These are phyloP conservation scores for Heteronetta atricapilla DNA, from an alignment of 2,113 vertebrate genomes.

Conservation along the genomic window DNA sequence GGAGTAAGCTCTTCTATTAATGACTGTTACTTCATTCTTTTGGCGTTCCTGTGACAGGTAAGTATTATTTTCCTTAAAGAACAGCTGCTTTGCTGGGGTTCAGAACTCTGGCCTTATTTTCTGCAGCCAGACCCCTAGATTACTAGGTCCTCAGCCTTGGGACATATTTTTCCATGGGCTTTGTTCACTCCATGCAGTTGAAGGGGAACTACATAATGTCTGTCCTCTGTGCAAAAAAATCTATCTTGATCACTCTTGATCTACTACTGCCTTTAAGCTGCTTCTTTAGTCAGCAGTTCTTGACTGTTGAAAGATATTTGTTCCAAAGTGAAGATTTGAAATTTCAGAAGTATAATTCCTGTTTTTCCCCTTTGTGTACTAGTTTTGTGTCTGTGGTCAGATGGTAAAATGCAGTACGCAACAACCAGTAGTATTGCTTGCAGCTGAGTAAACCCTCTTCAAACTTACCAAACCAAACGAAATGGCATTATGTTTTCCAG, in stretches of 20 bases:
- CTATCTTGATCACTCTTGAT: neutral
- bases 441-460: constrained; percentile 17
- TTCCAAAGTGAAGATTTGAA: neutral
- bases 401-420: constrained; percentile 1
- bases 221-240: neutral
- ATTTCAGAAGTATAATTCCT: neutral
- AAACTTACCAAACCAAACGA: neutral
- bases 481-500: neutral
- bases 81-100: neutral
- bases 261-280: neutral
- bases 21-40: neutral
- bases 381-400: constrained; percentile 9
- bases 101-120: neutral
- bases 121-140: neutral
- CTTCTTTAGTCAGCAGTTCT: neutral
- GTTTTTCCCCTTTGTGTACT: constrained; percentile 4
- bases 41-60: neutral
- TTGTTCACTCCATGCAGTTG: neutral
- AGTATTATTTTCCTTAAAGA: neutral
- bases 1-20: neutral
- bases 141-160: neutral
- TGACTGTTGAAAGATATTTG: neutral
- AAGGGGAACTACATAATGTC: neutral
- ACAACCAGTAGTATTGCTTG: neutral
- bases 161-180: neutral